Conservation (phyloP, 2,888 invertebrate species). For the Sinodicranocentrus sp. region DNA sequence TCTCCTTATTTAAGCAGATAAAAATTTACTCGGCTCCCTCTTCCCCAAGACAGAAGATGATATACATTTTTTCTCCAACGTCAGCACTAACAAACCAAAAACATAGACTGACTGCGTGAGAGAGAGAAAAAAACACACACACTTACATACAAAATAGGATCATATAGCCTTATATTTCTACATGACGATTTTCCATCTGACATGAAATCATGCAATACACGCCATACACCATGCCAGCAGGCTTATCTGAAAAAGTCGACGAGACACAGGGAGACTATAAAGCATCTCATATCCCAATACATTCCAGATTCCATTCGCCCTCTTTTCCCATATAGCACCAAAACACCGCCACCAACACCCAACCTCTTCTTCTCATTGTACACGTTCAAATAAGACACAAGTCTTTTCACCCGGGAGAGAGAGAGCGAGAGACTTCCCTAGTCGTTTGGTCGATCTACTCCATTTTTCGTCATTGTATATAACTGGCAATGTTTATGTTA, state of each 20-base stretch:
- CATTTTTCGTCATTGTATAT: slow-evolving; percentile 56
- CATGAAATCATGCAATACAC: slow-evolving; percentile 7
- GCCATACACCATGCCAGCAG: background rate
- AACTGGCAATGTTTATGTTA: slow-evolving; percentile 22
- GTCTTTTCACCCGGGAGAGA: slow-evolving; percentile 46
- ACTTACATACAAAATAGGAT: too few species aligned
- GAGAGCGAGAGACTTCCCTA: slow-evolving; percentile 33
- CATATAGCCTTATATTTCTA: too few species aligned
- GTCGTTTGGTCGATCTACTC: slow-evolving; percentile 67
- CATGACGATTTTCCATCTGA: slow-evolving; percentile 4
- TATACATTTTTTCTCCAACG: too few species aligned
- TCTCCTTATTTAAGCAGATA: too few species aligned
- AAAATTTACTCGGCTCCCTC: too few species aligned
- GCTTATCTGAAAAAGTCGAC: background rate
- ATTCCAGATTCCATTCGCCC: slow-evolving; percentile 1
- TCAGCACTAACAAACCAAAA: too few species aligned
- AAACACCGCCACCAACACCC: too few species aligned
- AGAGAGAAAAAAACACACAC: too few species aligned
- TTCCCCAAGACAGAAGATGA: too few species aligned
- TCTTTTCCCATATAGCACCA: too few species aligned
- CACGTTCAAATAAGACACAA: background rate
- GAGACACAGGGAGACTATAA: slow-evolving; percentile 14
- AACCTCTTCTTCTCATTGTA: too few species aligned
- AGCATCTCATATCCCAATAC: slow-evolving; percentile 5
- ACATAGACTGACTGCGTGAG: too few species aligned